These are phyloP conservation scores for Leptosomus discolor DNA, from an alignment of 2,113 vertebrate genomes.

Conservation along the genomic window DNA sequence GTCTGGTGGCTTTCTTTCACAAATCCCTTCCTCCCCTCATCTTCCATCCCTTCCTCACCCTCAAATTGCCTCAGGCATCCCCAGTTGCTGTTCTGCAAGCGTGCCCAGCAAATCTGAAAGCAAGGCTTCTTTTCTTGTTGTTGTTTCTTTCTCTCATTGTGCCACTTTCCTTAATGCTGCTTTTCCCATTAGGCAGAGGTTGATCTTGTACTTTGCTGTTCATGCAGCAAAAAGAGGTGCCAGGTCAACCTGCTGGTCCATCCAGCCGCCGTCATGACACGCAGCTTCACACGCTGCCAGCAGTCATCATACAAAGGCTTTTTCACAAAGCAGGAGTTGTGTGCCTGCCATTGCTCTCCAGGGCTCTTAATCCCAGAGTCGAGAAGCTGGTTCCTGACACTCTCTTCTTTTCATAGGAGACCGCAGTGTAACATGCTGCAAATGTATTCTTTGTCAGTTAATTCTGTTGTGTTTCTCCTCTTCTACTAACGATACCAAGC, in stretches of 20 bases:
- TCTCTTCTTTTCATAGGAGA: rapidly evolving
- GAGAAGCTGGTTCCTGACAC: not conserved
- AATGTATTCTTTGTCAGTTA: not conserved
- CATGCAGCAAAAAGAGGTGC: not conserved
- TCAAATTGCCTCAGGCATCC: rapidly evolving
- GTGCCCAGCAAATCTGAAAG: not conserved
- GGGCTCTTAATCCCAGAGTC: not conserved
- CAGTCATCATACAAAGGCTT: not conserved
- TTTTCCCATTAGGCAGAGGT: not conserved
- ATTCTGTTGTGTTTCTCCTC: not conserved
- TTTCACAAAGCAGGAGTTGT: not conserved
- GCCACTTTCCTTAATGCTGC: not conserved
- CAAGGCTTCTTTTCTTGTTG: not conserved
- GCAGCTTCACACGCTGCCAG: rapidly evolving
- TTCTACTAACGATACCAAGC: not conserved
- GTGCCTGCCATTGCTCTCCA: rapidly evolving
- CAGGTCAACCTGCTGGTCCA: not conserved
- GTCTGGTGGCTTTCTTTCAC: not conserved
- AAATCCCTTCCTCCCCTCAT: rapidly evolving
- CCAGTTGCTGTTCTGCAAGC: not conserved
- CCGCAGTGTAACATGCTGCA: rapidly evolving
- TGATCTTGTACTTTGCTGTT: not conserved
- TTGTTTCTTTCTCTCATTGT: not conserved
- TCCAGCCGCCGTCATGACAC: rapidly evolving
- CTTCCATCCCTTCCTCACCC: not conserved